Base-by-base conservation (phyloP, 2,797 vertebrate genomes). In the Gadopsis bispinosus region DNA sequence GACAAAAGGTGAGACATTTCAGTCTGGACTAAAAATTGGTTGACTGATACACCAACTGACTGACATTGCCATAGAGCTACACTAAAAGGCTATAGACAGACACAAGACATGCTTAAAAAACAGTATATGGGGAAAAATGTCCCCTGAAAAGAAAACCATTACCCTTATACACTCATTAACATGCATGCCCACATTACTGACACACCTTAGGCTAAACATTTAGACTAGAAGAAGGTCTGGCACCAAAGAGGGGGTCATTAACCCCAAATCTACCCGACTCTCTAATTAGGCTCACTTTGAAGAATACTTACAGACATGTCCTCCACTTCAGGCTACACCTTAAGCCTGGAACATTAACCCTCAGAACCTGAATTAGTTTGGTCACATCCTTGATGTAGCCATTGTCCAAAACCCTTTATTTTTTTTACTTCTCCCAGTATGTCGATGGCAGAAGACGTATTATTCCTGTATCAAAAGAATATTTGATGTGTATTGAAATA, bases 221-320 rank as follows among this genome's bases (percentile, higher is more conserved):
- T 68, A 75, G 75, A 75, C 64, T 20, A 65, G 39, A 76, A 65
- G 53, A 80, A 54, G 69, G 78, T 65, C 82, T 74, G 79, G 63
- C 64, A 55, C 70, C 68, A 82, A 79, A 75, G 70, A 88, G 35
- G 10, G 67, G 66, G 33, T 82, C 68, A 79, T 86, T 92, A 84
- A 87, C 80, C 56, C 76, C 48, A n/a, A 76, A 79, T 83, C 56
- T 81, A 33, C 75, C 64, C 31, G 11, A 50, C 74, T 89, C 88
- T 91, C 54, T 89, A 89, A 91, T 91, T 90, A 85, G 75, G 10
- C 47, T 81, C n/a, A 35, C 87, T 90, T 85, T 90, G 83, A 90
- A 89, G 80, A 83, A 14, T n/a, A 75, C 58, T 79, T 72, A 79
- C 33, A 35, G 59, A 79, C 69, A 62, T 7, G 1, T 81, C 81